Conservation (phyloP, 2,888 invertebrate genomes). For the Polylopha cassiicola region DNA sequence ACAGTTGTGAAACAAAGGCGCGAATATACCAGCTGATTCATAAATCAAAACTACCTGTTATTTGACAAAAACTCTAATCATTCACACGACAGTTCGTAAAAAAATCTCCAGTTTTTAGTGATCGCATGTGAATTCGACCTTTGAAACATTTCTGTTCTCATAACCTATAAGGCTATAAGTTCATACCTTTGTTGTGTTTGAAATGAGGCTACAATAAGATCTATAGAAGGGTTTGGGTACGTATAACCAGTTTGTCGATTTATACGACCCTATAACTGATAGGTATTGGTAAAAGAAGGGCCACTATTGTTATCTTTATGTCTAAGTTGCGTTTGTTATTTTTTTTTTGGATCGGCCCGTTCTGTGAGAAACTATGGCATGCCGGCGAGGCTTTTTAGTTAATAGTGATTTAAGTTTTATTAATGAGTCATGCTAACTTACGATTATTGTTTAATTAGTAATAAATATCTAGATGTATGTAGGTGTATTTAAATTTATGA, state of each 20-base stretch:
- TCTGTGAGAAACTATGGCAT: too few relatives aligned
- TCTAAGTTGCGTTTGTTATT: too few relatives aligned
- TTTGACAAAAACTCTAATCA: slow-evolving; percentile 8
- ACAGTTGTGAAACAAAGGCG: slow-evolving; percentile 29
- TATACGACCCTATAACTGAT: too few relatives aligned
- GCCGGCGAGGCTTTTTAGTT: too few relatives aligned
- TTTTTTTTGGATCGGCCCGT: too few relatives aligned
- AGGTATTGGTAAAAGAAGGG: too few relatives aligned
- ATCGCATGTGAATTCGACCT: slow-evolving; percentile 21
- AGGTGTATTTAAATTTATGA: too few relatives aligned
- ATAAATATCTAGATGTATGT: too few relatives aligned
- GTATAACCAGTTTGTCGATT: slow-evolving; percentile 48
- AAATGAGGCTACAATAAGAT: slow-evolving; percentile 33
- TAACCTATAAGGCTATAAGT: slow-evolving; percentile 30
- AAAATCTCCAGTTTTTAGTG: not conserved
- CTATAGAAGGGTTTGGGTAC: slow-evolving; percentile 38
- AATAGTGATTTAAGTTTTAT: too few relatives aligned
- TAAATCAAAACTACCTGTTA: slow-evolving; percentile 11
- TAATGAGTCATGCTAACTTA: too few relatives aligned
- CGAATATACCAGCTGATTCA: slow-evolving; percentile 30
- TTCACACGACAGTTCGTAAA: slow-evolving; percentile 3
- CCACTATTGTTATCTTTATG: too few relatives aligned
- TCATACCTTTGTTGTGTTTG: slow-evolving; percentile 28
- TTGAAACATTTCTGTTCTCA: slow-evolving; percentile 24
- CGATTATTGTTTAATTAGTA: too few relatives aligned